Evolutionary conservation across 1,140 invertebrate species (phyloP), one percentile per base, ranked within the genome.

Genomic region (Diorhabda carinulata): DNA sequence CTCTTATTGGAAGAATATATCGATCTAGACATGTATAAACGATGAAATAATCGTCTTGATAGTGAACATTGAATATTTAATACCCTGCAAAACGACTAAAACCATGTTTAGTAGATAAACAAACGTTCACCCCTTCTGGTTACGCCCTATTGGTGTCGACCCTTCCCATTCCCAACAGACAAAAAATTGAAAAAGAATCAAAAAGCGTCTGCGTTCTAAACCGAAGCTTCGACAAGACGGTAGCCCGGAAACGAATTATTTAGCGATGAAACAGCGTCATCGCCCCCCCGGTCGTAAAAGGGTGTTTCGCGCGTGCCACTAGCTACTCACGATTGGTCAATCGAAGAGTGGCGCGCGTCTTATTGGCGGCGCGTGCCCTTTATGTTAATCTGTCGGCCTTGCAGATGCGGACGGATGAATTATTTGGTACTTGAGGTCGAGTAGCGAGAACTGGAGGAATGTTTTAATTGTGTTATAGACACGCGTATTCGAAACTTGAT

Each of bases 361-460:
- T 47, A 72, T 72, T 72, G 70, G 70, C 25, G 67, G 70, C 70
- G 63, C 70, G 70, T 69, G 70, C 59, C 70, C 63, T 47, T 44
- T 9, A 43, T 52, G 47, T 8, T 52, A 52, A 52, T 52, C 6
- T 52, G 25, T 25, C 25, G 25, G 25, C 25, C 25, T 25, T 25
- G 25, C 25, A 25, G 25, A 25, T 25, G 25, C 25, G 25, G 25
- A 25, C 25, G 25, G 25, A 25, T 25, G 25, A 25, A 25, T 25
- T 25, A 25, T 25, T 25, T 25, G 25, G 25, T 25, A 25, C 25
- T 25, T 25, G 25, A 25, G 25, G 25, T 25, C 25, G 25, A 25
- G 25, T 25, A 25, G 25, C 25, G 25, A 25, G 25, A 25, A 25
- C 25, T 25, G 25, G 25, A 25, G 25, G 25, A 25, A 25, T 25